Evolutionary conservation across 2,113 vertebrate species (phyloP).

Genomic region (Sinocyclocheilus rhinocerous): DNA sequence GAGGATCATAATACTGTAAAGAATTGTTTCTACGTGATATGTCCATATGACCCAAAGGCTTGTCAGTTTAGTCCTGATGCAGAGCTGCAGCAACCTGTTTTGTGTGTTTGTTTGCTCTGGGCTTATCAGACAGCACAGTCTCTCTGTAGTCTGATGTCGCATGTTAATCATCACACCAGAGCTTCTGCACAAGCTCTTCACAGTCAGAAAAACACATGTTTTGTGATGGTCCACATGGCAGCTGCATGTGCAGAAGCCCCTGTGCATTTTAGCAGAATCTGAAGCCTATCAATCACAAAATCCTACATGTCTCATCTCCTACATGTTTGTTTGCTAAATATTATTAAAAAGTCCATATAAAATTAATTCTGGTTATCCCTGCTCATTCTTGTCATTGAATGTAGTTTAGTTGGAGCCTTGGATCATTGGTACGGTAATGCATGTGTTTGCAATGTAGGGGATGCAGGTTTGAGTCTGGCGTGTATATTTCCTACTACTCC

Average conservation of each 20-base stretch:
- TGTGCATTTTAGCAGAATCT: background rate
- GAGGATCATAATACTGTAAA: background rate
- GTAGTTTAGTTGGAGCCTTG: background rate
- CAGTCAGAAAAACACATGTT: background rate
- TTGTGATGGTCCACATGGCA: background rate
- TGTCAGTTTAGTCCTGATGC: background rate
- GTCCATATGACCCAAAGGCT: background rate
- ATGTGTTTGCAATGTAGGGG: background rate
- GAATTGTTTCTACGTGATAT: too few relatives aligned
- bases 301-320: background rate
- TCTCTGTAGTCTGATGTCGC: background rate
- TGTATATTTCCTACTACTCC: background rate
- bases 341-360: background rate
- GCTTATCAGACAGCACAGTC: conserved; percentile 14
- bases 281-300: background rate
- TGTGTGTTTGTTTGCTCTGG: conserved; percentile 36
- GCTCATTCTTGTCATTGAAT: background rate
- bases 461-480: background rate
- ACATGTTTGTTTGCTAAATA: background rate
- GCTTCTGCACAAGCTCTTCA: background rate
- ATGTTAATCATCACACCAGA: conserved; percentile 45
- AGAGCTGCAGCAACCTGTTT: background rate
- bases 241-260: background rate
- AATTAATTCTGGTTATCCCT: background rate
- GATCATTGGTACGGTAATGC: background rate